These are phyloP conservation scores for Esox niger DNA, from an alignment of 2,113 vertebrate species.

Conservation along the genomic window DNA sequence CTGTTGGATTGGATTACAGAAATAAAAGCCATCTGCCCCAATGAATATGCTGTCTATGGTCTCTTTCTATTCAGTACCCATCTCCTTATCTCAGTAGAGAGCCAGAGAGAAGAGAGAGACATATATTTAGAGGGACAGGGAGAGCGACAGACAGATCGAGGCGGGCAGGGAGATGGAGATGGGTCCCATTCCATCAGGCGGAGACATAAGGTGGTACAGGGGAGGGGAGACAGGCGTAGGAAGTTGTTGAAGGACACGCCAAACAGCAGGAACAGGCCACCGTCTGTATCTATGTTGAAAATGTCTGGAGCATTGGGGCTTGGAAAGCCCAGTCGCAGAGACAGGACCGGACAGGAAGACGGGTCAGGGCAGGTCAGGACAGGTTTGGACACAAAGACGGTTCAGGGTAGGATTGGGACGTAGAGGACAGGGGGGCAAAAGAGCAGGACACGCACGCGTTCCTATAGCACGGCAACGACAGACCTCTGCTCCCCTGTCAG, in stretches of 20 bases:
- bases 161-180: conserved; percentile 6
- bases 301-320: neutral
- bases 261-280: too few species aligned
- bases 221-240: neutral
- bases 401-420: too few species aligned
- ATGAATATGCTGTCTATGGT: neutral
- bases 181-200: neutral
- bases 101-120: conserved; percentile 8
- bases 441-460: too few species aligned
- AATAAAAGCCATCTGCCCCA: neutral
- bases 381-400: too few species aligned
- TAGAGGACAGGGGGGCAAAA: too few species aligned
- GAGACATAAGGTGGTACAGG: neutral
- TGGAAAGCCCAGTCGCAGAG: too few species aligned
- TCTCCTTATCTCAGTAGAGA: conserved; percentile 40
- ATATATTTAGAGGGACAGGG: neutral
- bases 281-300: neutral
- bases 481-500: conserved; percentile 37
- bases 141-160: neutral
- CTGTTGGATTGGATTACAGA: too few species aligned
- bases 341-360: too few species aligned
- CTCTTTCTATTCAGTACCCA: conserved; percentile 25
- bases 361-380: too few species aligned
- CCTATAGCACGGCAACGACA: neutral
- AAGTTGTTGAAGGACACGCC: neutral